phyloP scores from a whole-genome alignment of 2,888 invertebrate genomes.

The Tortrix viridana region DNA sequence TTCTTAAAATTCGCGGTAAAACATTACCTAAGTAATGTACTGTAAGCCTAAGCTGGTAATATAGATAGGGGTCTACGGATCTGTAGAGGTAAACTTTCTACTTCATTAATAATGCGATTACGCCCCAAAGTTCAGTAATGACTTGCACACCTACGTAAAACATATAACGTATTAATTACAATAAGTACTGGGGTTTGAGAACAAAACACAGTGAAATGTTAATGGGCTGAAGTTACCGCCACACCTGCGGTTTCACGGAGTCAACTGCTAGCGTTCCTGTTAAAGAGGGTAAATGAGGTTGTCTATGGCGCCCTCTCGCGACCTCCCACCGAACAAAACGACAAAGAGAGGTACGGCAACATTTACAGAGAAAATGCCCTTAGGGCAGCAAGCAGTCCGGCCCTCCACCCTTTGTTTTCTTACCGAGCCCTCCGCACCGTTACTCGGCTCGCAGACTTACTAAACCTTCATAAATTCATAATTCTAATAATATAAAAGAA shows the following conservation, averaged over 20 bases:
- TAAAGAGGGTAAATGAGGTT: constrained; percentile 69
- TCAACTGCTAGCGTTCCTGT: constrained; percentile 60
- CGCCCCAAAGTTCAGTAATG: constrained; percentile 30
- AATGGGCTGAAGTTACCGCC: constrained; percentile 72
- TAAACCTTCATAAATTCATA: constrained; percentile 53
- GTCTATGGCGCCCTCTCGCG: constrained; percentile 67
- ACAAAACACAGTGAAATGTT: constrained; percentile 67
- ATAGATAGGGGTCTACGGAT: constrained; percentile 8
- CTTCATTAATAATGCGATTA: constrained; percentile 36
- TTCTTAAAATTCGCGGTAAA: background rate
- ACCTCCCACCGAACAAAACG: constrained; percentile 67
- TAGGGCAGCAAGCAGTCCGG: constrained; percentile 61
- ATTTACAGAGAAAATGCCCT: constrained; percentile 76
- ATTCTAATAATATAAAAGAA: constrained; percentile 30
- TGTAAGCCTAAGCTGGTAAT: background rate
- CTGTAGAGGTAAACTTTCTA: constrained; percentile 20
- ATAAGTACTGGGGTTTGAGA: constrained; percentile 55
- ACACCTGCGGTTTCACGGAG: constrained; percentile 65
- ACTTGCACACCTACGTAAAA: constrained; percentile 35
- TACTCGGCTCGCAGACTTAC: constrained; percentile 47
- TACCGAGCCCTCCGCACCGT: constrained; percentile 55
- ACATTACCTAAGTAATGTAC: no score
- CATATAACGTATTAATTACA: constrained; percentile 42
- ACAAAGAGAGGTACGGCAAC: constrained; percentile 69
- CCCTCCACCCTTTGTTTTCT: constrained; percentile 76